Evolutionary conservation across 2,797 vertebrate genomes (phyloP), one percentile per base, ranked within the genome.

Genomic region (Eulemur coronatus): DNA sequence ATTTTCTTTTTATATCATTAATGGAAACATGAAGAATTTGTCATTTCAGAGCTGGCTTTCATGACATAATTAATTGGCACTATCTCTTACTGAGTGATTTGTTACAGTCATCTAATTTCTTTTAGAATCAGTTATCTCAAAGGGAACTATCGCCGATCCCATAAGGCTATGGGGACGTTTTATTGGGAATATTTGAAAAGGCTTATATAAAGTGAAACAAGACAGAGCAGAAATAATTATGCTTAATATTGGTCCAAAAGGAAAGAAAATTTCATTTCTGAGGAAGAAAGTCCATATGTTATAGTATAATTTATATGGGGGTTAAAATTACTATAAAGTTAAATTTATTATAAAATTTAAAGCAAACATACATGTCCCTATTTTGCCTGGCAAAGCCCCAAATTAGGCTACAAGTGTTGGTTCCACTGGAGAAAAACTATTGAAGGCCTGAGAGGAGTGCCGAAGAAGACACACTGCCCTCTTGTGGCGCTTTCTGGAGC

Each of bases 241-340:
- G 22, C 2, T 88, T 28, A 65, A 43, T 72, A 46, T 14, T 72
- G 55, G 78, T 55, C 46, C 17, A 70, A 94, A 89, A 55, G 28
- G 15, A 76, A 73, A 82, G 50, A 26, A 61, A 35, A 5, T 61
- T 84, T 69, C 72, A n/a, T 70, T 89, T 70, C 38, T 84, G n/a
- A 78, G 5, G 28, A 2, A 50, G 57, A 63, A 50, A 43, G 24
- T 8, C 70, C 41, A 41, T 69, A 5, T 61, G 30, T 78, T 46
- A 65, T 28, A 48, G 86, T 69, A 67, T n/a, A 35, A 46, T 70
- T 73, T 79, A 86, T 87, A 79, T 50, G 26, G 41, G 41, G 43
- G 9, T 61, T 84, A 89, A 73, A 89, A 10, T 95, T 80, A 38
- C 33, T n/a, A 18, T 63, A 70, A 91, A 80, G 30, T 57, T 61